Base-by-base conservation (phyloP, 2,113 vertebrate genomes). In the Nesoenas mayeri region DNA sequence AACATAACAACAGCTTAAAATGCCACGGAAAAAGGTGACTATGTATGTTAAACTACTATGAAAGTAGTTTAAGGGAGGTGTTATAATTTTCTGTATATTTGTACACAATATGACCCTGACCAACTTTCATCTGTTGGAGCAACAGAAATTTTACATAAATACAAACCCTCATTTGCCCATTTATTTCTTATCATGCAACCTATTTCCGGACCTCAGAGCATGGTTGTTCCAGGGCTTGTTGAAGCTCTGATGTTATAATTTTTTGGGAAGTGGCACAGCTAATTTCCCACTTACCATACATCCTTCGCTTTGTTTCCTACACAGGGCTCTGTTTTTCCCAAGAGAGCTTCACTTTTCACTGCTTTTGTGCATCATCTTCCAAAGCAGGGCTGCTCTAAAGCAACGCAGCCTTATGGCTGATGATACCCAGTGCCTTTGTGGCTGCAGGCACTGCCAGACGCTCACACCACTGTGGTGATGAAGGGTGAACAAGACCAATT, bases 231-330 rank as follows among this genome's bases (percentile, higher is more conserved):
- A 75, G 50, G 12, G 10, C 19, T 69, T 78, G 12, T 29, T 72
- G 66, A 47, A 91, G 51, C 18, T 36, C 32, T 28, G 21, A 65
- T 57, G 8, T 20, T 47, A 47, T 15, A 20, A 18, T 44, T 77
- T 88, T 53, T 4, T 15, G 14, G 13, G 24, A 84, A 82, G 31
- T 6, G 32, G 25, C 32, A 64, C 42, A 73, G 47, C 10, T 78
- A 1, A 38, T 78, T 78, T 86, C 44, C n/a, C 29, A 24, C 29
- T 85, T 65, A n/a, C 16, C 7, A 1, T 12, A 8, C 0, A 0
- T 81, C 24, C 15, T 79, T 71, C 79, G 24, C 1, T 1, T 56
- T 54, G 20, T 72, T 93, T 79, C 28, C 53, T 54, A 25, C 12
- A 20, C 0, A 5, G 10, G 7, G 6, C 48, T 79, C 28, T 77